Base-by-base conservation (phyloP, 2,797 vertebrate species). In the Lepidocolaptes lacrymiger region DNA sequence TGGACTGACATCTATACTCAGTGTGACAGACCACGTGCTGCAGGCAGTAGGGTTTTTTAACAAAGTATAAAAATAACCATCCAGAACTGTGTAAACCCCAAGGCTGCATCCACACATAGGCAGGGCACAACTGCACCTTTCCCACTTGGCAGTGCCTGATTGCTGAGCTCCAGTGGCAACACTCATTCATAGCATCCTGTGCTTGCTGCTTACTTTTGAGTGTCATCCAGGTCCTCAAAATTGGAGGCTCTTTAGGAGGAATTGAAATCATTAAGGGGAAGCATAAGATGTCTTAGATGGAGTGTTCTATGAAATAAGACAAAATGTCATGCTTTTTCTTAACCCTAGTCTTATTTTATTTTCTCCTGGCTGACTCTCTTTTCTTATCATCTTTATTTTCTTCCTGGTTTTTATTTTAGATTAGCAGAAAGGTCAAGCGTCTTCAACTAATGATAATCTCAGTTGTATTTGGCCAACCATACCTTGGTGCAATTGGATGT, bases 31-130 rank as follows among this genome's bases (percentile, higher is more conserved):
- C 36, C 51, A 41, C 0, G 5, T 69, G 59, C 41, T 91, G 66
- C 72, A 84, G 43, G 59, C 85, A 69, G 44, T 6, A 12, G 37
- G 12, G 3, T 6, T 54, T 36, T 85, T 79, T 52, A 41, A 30
- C 48, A 8, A 69, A 59, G 14, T 78, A 10, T 61, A 56, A 85
- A 86, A 90, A 63, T 74, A 67, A 49, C 30, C n/a, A 61, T 37
- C 14, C 2, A 0, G 34, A 71, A 6, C 16, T 0, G 0, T n/a
- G 58, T 68, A 18, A 80, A 30, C 52, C 24, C 34, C 2, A 4
- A 49, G 85, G 80, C 69, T 58, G 48, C 72, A 66, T 14, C 78
- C 64, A 28, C 18, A 3, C 20, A 0, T 2, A n/a, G 21, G 20
- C 49, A 20, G 82, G 68, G 56, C 6, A 1, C 41, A 15, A 71